Conservation (phyloP, 1,140 invertebrate genomes). For the Uloborus diversus region DNA sequence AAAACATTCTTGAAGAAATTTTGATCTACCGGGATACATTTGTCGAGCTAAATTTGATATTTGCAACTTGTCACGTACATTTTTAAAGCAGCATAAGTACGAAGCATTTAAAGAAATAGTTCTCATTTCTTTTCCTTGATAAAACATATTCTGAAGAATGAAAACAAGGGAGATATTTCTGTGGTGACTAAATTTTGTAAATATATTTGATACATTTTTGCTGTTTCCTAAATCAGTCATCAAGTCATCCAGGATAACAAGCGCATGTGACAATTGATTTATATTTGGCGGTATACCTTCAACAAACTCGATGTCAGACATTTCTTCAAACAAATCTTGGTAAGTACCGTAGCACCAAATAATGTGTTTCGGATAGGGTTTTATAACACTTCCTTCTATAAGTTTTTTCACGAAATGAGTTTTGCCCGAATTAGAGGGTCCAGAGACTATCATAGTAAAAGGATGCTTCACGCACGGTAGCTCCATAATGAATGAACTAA, state of each 20-base stretch:
- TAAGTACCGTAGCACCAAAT: slow-evolving; percentile 5
- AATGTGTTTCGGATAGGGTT: not conserved
- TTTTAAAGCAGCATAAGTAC: slow-evolving; percentile 28
- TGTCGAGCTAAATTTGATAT: not conserved
- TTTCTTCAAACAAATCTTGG: slow-evolving; percentile 4
- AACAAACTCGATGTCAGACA: not conserved
- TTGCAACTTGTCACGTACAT: not conserved
- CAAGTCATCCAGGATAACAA: slow-evolving; percentile 3
- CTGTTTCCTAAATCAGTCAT: slow-evolving; percentile 5
- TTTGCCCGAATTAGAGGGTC: not conserved
- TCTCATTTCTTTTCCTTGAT: slow-evolving; percentile 29
- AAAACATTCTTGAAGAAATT: not conserved
- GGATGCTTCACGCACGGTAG: not conserved
- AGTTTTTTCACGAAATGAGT: not conserved
- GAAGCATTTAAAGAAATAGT: slow-evolving; percentile 23
- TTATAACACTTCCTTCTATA: not conserved
- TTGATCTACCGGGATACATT: slow-evolving; percentile 5
- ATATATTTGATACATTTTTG: slow-evolving; percentile 1
- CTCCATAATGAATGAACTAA: slow-evolving; percentile 1
- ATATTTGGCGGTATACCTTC: not conserved
- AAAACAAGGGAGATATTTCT: slow-evolving; percentile 13
- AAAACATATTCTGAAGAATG: slow-evolving; percentile 40
- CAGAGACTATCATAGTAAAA: not conserved
- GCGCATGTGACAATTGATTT: not conserved
- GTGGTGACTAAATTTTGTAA: slow-evolving; percentile 23